Evolutionary conservation across 2,888 invertebrate species (phyloP).

Genomic region (Penaeus monodon): DNA sequence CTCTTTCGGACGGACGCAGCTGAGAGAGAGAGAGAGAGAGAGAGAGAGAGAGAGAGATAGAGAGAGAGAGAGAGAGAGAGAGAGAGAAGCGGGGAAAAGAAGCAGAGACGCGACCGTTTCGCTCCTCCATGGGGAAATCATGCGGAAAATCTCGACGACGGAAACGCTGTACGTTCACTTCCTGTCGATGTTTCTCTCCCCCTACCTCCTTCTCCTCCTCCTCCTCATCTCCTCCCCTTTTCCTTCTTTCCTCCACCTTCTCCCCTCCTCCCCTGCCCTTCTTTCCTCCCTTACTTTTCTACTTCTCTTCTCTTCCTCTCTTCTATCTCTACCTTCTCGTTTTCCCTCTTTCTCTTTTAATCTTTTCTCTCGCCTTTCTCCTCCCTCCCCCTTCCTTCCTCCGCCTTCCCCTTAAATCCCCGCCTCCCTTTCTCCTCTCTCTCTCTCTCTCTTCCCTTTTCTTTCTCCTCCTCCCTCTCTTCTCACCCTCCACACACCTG

Average conservation of each 20-base stretch:
- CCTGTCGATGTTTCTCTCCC: too few relatives aligned
- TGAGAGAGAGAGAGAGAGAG: conserved; percentile 17
- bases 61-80: too few relatives aligned
- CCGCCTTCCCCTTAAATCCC: background rate
- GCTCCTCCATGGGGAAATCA: too few relatives aligned
- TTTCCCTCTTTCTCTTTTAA: conserved; percentile 18
- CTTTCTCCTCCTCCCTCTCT: background rate
- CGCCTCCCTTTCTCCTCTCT: background rate
- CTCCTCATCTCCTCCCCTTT: background rate
- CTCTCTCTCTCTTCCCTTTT: background rate
- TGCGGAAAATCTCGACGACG: too few relatives aligned
- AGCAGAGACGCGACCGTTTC: too few relatives aligned
- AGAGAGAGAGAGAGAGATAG: conserved; percentile 6
- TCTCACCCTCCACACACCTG: conserved; percentile 1
- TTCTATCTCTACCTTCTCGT: background rate
- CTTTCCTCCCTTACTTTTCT: background rate
- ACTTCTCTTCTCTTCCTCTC: background rate
- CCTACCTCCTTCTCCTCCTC: background rate
- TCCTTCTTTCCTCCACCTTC: background rate
- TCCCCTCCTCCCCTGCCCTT: background rate
- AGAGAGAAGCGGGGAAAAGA: too few relatives aligned
- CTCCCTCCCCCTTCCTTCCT: too few relatives aligned
- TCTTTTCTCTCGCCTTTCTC: background rate
- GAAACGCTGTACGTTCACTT: too few relatives aligned
- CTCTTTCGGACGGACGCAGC: too few relatives aligned